A percentile compares a stretch with the other conserved stretches of the same genome.
phyloP scores from a whole-genome alignment of 2,797 vertebrate species.

The Darevskia nairensis region DNA sequence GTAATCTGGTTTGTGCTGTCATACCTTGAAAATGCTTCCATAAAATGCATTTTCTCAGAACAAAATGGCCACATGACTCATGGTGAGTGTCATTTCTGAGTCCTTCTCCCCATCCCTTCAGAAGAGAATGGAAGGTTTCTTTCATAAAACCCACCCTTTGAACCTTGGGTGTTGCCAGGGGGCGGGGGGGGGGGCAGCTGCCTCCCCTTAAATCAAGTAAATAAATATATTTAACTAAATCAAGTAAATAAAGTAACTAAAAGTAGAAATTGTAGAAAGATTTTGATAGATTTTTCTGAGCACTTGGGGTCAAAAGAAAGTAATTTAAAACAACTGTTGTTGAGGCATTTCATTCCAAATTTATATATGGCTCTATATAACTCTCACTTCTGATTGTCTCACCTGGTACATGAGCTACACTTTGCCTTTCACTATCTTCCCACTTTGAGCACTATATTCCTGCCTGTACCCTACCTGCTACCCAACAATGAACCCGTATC shows the following conservation, averaged over 20 bases:
- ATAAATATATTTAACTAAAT: too few relatives aligned
- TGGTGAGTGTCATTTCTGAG: not conserved
- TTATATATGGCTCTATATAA: too few relatives aligned
- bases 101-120: not conserved
- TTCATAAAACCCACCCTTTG: not conserved
- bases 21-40: not conserved
- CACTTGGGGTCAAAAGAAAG: too few relatives aligned
- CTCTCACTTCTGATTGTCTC: not conserved
- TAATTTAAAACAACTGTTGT: too few relatives aligned
- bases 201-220: too few relatives aligned
- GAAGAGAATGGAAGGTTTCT: not conserved
- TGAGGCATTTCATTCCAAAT: too few relatives aligned
- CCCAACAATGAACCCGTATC: not conserved
- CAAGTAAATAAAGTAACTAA: too few relatives aligned
- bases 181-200: too few relatives aligned
- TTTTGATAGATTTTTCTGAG: too few relatives aligned
- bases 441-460: not conserved
- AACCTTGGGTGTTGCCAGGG: too few relatives aligned
- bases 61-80: not conserved
- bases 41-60: not conserved
- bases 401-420: not conserved
- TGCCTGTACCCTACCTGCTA: not conserved
- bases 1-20: not conserved
- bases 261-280: too few relatives aligned
- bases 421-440: not conserved